Conservation (phyloP, 2,888 invertebrate genomes). For the Fragum sueziense region DNA sequence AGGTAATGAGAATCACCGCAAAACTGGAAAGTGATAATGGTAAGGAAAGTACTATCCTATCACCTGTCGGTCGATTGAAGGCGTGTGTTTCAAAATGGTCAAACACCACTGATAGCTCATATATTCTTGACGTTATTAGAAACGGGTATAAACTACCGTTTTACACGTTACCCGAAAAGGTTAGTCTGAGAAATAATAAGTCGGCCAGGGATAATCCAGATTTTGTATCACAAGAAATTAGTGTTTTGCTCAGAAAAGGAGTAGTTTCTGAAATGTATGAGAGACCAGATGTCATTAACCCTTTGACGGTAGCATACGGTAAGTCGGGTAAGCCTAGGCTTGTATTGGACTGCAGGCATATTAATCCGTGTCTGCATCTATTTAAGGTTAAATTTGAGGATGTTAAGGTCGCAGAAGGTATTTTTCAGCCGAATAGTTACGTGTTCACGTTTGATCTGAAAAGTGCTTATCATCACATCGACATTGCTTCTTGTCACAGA, state of each 20-base stretch:
- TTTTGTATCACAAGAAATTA: conserved; percentile 35
- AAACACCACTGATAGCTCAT: not conserved
- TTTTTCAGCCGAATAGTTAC: conserved; percentile 19
- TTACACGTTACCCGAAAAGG: not conserved
- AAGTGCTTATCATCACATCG: conserved; percentile 27
- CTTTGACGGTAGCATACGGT: conserved; percentile 39
- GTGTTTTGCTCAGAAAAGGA: conserved; percentile 20
- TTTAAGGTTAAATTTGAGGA: conserved; percentile 43
- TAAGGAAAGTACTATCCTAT: not conserved
- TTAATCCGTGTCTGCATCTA: conserved; percentile 31
- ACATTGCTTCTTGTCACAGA: conserved; percentile 19
- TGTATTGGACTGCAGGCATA: conserved; percentile 41
- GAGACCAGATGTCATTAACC: conserved; percentile 24
- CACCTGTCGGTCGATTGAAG: not conserved
- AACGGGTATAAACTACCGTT: conserved; percentile 33
- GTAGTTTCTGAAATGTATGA: conserved; percentile 15
- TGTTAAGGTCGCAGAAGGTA: conserved; percentile 26
- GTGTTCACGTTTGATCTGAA: conserved; percentile 36
- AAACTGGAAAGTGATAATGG: not conserved
- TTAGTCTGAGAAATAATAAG: conserved; percentile 29
- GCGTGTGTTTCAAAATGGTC: conserved; percentile 22
- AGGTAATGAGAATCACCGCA: not conserved
- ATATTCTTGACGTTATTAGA: conserved; percentile 25
- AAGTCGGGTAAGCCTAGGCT: conserved; percentile 30
- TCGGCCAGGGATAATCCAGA: conserved; percentile 22